These are phyloP conservation scores for Nymphalis urticae DNA, from an alignment of 2,888 invertebrate genomes.

Conservation along the genomic window DNA sequence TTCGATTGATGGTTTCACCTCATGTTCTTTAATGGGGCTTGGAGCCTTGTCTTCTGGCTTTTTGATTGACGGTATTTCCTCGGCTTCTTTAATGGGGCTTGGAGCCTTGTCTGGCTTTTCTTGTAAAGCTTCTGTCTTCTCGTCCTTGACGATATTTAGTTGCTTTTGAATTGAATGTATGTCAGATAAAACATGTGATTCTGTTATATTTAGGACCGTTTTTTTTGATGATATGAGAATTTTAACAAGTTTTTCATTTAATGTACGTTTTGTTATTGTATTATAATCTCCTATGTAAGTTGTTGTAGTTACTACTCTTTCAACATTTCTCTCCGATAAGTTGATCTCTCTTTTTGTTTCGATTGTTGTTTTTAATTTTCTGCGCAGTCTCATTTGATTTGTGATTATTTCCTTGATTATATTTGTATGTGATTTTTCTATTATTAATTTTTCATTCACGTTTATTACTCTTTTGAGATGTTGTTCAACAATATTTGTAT, in stretches of 20 bases:
- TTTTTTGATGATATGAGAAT: conserved; percentile 33
- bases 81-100: background rate
- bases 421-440: conserved; percentile 24
- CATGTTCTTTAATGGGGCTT: conserved; percentile 2
- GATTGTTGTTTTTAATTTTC: conserved; percentile 26
- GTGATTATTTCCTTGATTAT: conserved; percentile 33
- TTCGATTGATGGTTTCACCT: no score
- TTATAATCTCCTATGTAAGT: conserved; percentile 35
- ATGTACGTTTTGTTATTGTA: conserved; percentile 21
- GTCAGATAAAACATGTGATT: conserved; percentile 11
- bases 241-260: conserved; percentile 35
- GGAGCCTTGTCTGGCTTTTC: background rate
- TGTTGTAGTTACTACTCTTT: conserved; percentile 23
- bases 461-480: conserved; percentile 26
- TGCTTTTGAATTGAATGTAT: conserved; percentile 23
- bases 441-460: conserved; percentile 26
- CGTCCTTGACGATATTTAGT: conserved; percentile 4
- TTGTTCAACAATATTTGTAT: conserved; percentile 25
- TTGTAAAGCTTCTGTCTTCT: background rate
- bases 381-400: conserved; percentile 22
- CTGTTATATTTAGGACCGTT: conserved; percentile 11
- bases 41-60: conserved; percentile 30
- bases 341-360: conserved; percentile 22
- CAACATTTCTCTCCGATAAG: conserved; percentile 13
- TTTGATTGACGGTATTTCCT: background rate